Evolutionary conservation across 64 coral and sea anemone genomes (phyloP).

Genomic region (Cladopsammia gracilis): DNA sequence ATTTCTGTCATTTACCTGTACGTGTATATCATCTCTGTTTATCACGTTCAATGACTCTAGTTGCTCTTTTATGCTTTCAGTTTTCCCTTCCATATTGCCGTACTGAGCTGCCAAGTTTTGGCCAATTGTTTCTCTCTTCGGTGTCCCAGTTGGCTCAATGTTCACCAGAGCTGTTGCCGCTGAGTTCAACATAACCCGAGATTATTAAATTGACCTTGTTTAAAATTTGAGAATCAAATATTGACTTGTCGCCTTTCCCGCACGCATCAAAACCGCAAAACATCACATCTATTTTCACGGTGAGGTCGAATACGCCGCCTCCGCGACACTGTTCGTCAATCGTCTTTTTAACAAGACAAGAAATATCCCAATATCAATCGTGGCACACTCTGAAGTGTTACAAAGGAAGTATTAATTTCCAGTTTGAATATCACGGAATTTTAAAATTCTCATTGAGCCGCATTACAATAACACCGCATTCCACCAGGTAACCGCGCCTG

Average conservation of each 20-base stretch:
- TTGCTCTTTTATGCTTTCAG: conserved; percentile 32
- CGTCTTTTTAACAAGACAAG: not conserved
- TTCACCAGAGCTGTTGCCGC: conserved; percentile 18
- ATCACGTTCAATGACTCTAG: not conserved
- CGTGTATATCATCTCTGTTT: not conserved
- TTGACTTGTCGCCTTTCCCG: not conserved
- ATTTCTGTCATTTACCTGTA: not conserved
- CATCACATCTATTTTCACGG: not conserved
- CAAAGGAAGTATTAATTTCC: not conserved
- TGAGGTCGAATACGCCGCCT: not conserved
- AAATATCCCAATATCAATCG: too few species aligned
- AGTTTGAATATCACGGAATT: not conserved
- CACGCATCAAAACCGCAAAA: not conserved
- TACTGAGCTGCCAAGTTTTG: conserved; percentile 1
- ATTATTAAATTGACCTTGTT: not conserved
- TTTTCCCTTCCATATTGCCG: not conserved
- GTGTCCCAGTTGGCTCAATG: not conserved
- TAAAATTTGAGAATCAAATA: not conserved
- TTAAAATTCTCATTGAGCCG: not conserved
- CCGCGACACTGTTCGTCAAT: not conserved
- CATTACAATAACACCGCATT: conserved; percentile 9
- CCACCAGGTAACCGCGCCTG: conserved; percentile 37
- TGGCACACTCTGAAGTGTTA: not conserved
- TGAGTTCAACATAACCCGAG: conserved; percentile 9
- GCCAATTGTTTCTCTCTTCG: conserved; percentile 3